These are phyloP conservation scores for Rhynchonycteris naso DNA, from an alignment of 2,797 vertebrate genomes.

Conservation along the genomic window DNA sequence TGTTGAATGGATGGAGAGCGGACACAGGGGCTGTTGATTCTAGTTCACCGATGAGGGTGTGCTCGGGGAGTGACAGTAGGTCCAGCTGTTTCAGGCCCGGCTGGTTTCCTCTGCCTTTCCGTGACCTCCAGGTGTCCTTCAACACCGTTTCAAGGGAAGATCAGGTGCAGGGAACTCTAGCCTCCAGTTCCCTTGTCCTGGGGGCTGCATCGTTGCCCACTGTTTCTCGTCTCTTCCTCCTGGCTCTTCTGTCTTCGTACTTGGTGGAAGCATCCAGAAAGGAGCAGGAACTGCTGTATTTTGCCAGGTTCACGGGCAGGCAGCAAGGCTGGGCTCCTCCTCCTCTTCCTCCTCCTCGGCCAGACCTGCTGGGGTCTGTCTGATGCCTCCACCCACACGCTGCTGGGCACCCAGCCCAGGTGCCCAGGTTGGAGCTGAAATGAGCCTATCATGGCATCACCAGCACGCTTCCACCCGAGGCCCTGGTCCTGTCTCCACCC, in stretches of 20 bases:
- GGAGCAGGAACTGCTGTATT: fast-evolving
- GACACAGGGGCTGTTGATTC: neutral
- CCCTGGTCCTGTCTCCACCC: fast-evolving
- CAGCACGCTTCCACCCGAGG: fast-evolving
- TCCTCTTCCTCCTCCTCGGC: too few relatives aligned
- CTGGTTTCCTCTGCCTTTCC: neutral
- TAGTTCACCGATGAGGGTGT: fast-evolving
- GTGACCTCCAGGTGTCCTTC: neutral
- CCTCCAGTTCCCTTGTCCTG: neutral
- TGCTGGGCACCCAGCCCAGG: neutral
- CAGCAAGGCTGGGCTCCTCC: too few relatives aligned
- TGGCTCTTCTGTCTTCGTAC: neutral
- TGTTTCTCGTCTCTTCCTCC: neutral
- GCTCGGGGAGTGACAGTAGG: fast-evolving
- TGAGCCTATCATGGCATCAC: fast-evolving
- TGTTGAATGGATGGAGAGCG: fast-evolving
- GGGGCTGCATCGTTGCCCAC: neutral
- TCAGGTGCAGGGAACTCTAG: neutral
- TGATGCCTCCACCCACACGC: fast-evolving
- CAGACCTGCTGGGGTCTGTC: neutral
- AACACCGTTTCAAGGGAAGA: neutral
- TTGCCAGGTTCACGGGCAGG: neutral
- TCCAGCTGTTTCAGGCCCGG: neutral
- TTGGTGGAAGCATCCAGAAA: neutral
- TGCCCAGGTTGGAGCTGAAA: neutral